Conservation (phyloP, 2,797 vertebrate genomes). For the Darevskia nairensis region DNA sequence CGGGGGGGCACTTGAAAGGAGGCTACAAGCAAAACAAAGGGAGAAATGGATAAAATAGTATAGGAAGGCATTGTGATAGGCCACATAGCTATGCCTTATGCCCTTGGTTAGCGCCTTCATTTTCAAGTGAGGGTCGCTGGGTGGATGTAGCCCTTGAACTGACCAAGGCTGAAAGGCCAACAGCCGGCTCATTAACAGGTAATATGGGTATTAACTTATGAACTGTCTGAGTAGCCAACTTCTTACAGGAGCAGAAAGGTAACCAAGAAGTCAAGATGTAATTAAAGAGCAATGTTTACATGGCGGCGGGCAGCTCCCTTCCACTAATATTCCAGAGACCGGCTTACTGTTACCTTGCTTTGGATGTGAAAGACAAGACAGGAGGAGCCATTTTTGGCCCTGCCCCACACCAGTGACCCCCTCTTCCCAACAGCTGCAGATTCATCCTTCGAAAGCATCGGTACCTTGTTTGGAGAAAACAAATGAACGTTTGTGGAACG, state of each 20-base stretch:
- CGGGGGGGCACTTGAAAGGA: constrained; percentile 63
- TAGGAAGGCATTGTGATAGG: not conserved
- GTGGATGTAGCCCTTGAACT: not conserved
- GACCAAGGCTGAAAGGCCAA: not conserved
- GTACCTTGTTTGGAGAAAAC: not conserved
- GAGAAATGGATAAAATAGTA: not conserved
- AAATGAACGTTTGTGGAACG: not conserved
- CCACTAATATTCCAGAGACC: not conserved
- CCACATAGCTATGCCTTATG: not conserved
- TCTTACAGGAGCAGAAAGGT: not conserved
- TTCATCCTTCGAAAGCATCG: not conserved
- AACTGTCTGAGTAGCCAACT: not conserved
- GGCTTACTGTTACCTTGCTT: not conserved
- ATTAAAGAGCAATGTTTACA: not conserved
- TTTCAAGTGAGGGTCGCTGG: not conserved
- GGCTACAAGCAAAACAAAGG: constrained; percentile 43
- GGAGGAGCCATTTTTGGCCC: too few species aligned
- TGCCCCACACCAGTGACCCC: not conserved
- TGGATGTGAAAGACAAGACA: not conserved
- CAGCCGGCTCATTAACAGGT: not conserved
- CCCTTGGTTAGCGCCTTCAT: not conserved
- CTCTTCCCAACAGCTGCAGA: not conserved
- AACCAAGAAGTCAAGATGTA: not conserved
- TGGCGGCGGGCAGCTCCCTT: not conserved
- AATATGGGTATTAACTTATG: not conserved